phyloP scores from a whole-genome alignment of 2,888 invertebrate genomes.

The Selenia dentaria region DNA sequence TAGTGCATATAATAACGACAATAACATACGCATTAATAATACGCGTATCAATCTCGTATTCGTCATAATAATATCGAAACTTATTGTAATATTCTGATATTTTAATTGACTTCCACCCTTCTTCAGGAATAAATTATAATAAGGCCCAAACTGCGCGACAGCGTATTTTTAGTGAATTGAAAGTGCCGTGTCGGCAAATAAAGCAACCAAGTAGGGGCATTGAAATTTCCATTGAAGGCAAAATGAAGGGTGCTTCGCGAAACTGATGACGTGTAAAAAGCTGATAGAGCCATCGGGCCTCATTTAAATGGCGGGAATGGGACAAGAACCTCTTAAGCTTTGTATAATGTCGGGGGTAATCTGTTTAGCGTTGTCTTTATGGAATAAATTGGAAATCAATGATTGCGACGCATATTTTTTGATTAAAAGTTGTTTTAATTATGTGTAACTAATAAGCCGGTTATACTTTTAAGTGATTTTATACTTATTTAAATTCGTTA shows the following conservation, averaged over 20 bases:
- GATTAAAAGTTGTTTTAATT: no score
- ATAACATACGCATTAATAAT: no score
- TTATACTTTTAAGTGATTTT: no score
- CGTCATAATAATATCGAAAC: no score
- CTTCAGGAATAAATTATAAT: slow-evolving; percentile 30
- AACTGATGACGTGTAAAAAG: slow-evolving; percentile 77
- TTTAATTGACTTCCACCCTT: no score
- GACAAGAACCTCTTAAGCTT: slow-evolving; percentile 56
- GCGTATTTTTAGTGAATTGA: slow-evolving; percentile 51
- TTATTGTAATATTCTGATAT: no score
- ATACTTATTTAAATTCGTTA: no score
- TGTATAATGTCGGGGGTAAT: slow-evolving; percentile 42
- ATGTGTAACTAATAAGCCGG: no score
- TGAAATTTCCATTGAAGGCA: slow-evolving; percentile 65
- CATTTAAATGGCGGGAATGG: slow-evolving; percentile 69
- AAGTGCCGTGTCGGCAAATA: slow-evolving; percentile 57
- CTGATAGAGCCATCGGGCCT: slow-evolving; percentile 72
- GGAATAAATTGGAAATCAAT: slow-evolving; percentile 6
- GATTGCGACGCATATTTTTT: no score
- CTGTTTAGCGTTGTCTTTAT: slow-evolving; percentile 7
- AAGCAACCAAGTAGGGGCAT: slow-evolving; percentile 42
- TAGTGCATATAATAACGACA: no score
- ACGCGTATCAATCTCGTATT: no score
- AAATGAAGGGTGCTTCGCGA: slow-evolving; percentile 66
- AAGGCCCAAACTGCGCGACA: slow-evolving; percentile 25